Base-by-base conservation (phyloP, 2,113 vertebrate genomes). In the Notarius quadriscutis region DNA sequence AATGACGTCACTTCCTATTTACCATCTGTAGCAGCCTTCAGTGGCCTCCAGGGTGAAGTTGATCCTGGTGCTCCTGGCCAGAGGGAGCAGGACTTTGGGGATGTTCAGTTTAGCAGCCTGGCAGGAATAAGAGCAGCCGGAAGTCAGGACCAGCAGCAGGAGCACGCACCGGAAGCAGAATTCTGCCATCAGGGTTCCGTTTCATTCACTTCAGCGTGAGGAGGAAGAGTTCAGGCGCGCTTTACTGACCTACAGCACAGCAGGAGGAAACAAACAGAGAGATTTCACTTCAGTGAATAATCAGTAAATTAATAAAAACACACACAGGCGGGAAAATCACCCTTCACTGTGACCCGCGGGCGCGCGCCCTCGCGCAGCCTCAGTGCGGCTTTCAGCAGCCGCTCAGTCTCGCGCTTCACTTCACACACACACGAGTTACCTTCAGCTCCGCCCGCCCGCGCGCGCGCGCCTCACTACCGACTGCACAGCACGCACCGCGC, bases 1-100 rank as follows among this genome's bases (percentile, higher is more conserved):
- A n/a, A 50, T 8, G 9, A 69, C 75, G 25, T 81, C 84, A n/a
- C 53, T 79, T 77, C 17, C 89, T 94, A 97, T 58, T 97, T 93
- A 99, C 98, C 98, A 99, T 95, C 95, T 96, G 94, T 98, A 99
- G 94, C 98, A 99, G 80, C 98, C 98, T 51, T 97, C 97, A 11
- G 96, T 97, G 20, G 97, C 96, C 91, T 98, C 97, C 94, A 99
- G 88, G 3, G 97, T 97, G 94, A 97, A 99, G 95, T 97, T 97
- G 58, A 98, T 97, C 83, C 93, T 94, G 51, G 97, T 97, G 82
- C 94, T 92, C 84, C 97, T 95, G 27, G 97, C 94, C 84, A 97
- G 96, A 11, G 98, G 98, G 8, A 99, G 92, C 91, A 99, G 91
- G 86, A 99, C 96, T 92, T 97, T 98, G 84, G 97, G 98, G 1